A percentile compares a stretch with the other conserved stretches of the same genome.
Evolutionary conservation across 2,888 invertebrate species (phyloP).

Genomic region (Drosophila macrothrix): DNA sequence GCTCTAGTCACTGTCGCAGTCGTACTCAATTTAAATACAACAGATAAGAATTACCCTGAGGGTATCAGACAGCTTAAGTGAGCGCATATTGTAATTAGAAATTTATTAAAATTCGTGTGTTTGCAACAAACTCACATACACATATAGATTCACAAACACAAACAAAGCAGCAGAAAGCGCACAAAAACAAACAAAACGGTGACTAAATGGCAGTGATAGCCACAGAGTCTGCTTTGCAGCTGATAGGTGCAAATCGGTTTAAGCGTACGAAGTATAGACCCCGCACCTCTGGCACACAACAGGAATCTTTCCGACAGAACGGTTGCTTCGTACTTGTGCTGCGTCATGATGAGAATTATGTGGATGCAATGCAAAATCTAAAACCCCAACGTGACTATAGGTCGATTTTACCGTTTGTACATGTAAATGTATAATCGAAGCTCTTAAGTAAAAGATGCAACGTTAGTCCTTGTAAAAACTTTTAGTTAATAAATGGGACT

Average conservation of each 20-base stretch:
- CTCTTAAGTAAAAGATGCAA: no score
- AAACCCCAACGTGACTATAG: constrained; percentile 26
- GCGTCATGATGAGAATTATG: constrained; percentile 47
- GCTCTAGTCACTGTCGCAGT: constrained; percentile 23
- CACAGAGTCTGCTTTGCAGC: constrained; percentile 50
- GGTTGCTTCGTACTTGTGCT: constrained; percentile 35
- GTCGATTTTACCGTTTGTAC: constrained; percentile 9
- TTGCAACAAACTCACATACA: constrained; percentile 18
- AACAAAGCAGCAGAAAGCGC: constrained; percentile 10
- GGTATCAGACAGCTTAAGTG: constrained; percentile 81
- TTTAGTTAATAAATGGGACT: not conserved
- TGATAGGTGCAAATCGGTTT: constrained; percentile 73
- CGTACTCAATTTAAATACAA: constrained; percentile 66
- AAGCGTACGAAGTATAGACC: constrained; percentile 26
- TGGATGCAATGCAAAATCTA: constrained; percentile 22
- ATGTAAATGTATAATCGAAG: not conserved
- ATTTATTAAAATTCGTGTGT: constrained; percentile 40
- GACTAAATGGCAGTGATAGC: constrained; percentile 22
- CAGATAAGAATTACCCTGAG: constrained; percentile 78
- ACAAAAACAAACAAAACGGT: constrained; percentile 27
- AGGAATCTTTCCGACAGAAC: constrained; percentile 22
- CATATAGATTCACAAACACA: not conserved
- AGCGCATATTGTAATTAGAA: constrained; percentile 75
- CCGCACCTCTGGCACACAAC: not conserved
- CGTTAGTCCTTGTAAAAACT: not conserved